Base-by-base conservation (phyloP, 2,888 invertebrate genomes). In the Spodoptera exigua region DNA sequence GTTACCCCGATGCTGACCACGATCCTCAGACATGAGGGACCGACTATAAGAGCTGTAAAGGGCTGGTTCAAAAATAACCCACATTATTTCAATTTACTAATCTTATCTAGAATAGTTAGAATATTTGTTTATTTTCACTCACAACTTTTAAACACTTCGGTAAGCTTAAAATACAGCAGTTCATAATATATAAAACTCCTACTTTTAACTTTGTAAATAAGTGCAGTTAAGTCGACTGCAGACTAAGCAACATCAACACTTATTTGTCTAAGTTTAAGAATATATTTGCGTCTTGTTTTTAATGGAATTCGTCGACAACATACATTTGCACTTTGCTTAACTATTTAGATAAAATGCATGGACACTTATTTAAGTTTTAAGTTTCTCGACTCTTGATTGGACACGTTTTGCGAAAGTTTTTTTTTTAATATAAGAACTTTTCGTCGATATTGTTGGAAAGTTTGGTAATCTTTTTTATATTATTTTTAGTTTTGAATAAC, bases 341-440 rank as follows among this genome's bases (percentile, higher is more conserved):
- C 16, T 51, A 40, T 61, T 55, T 43, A 47, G 11, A 66, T n/a
- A 34, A 55, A 27, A 66, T 69, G 49, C 44, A 44, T 41, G n/a
- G n/a, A n/a, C n/a, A n/a, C n/a, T n/a, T n/a, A n/a, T n/a, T n/a
- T n/a, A n/a, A 40, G 32, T 18, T 18, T 17, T 17, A 41, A 34
- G 67, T 66, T 40, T 60, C 43, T 32, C 40, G 67, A 70, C 48
- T 70, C 66, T 61, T 40, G 37, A 71, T 71, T 44, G 17, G 60
- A 44, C 43, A 21, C 12, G 12, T 16, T 16, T 16, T 36, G 27
- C 27, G 1, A 17, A 70, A 46, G 41, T 54, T 55, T 35, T 54
- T 27, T n/a, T 27, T 27, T 27, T 27, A 27, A 53, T 16, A n/a
- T 44, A n/a, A 27, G n/a, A n/a, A 45, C 3, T 32, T 43, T 49